These are phyloP conservation scores for Aphidius ervi DNA, from an alignment of 1,140 invertebrate genomes.

Conservation along the genomic window DNA sequence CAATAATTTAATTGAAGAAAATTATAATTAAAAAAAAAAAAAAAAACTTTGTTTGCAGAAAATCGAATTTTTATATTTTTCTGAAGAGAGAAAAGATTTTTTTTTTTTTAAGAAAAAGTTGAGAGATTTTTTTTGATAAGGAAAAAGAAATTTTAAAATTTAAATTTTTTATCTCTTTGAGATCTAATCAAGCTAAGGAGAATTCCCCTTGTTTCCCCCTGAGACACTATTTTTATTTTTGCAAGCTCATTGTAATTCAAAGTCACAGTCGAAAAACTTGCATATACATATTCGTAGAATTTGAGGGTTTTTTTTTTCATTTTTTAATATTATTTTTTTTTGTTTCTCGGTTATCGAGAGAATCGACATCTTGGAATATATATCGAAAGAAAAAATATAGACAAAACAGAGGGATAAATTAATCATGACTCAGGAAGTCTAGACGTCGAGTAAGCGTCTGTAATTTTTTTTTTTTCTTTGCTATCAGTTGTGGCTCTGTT, in stretches of 20 bases:
- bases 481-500: no score
- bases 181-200: slow-evolving; percentile 2
- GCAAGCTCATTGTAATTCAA: slow-evolving; percentile 18
- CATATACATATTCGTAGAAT: slow-evolving; percentile 16
- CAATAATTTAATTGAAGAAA: not conserved
- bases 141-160: no score
- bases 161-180: slow-evolving; percentile 2
- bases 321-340: not conserved
- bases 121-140: no score
- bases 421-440: not conserved
- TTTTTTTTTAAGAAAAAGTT: not conserved
- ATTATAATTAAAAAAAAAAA: not conserved
- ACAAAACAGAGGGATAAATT: not conserved
- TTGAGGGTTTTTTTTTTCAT: slow-evolving; percentile 3
- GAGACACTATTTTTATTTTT: slow-evolving; percentile 5
- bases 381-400: not conserved
- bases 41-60: not conserved
- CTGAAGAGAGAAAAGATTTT: not conserved
- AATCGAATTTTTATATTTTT: not conserved
- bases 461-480: no score
- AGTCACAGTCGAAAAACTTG: slow-evolving; percentile 9
- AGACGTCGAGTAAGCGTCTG: no score
- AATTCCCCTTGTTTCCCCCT: not conserved
- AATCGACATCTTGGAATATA: not conserved
- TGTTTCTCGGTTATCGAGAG: not conserved